Conservation (phyloP, 2,113 vertebrate species). For the Chaenogobius annularis region DNA sequence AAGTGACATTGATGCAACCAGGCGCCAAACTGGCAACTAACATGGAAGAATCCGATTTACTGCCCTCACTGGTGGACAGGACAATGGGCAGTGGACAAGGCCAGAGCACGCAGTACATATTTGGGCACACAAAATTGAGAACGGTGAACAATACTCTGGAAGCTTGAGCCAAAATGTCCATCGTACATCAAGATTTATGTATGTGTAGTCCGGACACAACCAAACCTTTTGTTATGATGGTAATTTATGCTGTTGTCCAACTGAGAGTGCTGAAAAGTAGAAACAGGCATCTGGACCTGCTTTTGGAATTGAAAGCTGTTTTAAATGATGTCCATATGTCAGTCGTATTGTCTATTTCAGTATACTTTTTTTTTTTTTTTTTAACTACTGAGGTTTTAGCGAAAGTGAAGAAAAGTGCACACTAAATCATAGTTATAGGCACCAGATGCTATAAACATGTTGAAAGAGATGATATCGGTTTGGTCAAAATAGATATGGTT, state of each 20-base stretch:
- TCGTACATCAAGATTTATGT: not conserved
- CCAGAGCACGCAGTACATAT: not conserved
- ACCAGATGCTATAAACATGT: not conserved
- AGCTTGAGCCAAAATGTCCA: not conserved
- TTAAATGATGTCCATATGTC: not conserved
- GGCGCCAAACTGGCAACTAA: not conserved
- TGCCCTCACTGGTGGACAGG: not conserved
- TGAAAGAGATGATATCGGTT: not conserved
- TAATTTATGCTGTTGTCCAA: not conserved
- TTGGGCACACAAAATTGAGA: too few relatives aligned
- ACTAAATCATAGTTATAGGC: not conserved
- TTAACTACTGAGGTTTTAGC: not conserved
- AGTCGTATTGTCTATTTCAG: not conserved
- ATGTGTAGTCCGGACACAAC: not conserved
- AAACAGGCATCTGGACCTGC: not conserved
- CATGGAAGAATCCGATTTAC: slow-evolving; percentile 1
- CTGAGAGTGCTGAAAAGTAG: slow-evolving; percentile 1
- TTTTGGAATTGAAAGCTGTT: not conserved
- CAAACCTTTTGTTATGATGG: not conserved
- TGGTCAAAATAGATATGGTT: not conserved
- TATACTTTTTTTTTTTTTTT: not conserved
- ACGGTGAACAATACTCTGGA: not conserved
- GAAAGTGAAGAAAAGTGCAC: not conserved
- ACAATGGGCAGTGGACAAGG: not conserved
- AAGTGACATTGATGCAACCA: not conserved